Percentiles rank a stretch among this genome's conserved stretches.
Evolutionary conservation across 2,797 vertebrate species (phyloP).

Genomic region (Xyrichtys novacula): DNA sequence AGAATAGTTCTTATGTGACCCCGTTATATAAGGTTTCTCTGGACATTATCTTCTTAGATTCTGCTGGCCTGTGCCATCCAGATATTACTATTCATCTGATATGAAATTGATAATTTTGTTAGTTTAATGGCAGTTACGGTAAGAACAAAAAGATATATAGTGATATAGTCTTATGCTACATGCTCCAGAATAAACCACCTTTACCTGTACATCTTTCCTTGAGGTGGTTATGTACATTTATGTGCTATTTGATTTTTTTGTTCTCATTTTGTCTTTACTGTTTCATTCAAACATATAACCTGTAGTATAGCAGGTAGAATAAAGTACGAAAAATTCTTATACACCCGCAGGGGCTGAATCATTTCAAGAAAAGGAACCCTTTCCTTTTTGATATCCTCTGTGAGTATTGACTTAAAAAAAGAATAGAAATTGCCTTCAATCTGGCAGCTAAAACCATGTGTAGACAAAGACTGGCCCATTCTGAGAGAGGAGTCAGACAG

Average conservation of each 20-base stretch:
- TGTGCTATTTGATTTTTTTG: background rate
- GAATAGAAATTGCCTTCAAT: conserved; percentile 50
- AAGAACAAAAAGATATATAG: background rate
- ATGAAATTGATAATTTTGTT: conserved; percentile 13
- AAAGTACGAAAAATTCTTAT: background rate
- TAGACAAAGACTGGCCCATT: conserved; percentile 71
- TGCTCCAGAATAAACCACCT: background rate
- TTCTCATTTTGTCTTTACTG: background rate
- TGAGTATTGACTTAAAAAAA: conserved; percentile 46
- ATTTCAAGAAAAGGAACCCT: conserved; percentile 27
- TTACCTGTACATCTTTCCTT: background rate
- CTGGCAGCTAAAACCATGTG: conserved; percentile 56
- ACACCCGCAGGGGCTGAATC: background rate
- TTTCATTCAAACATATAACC: background rate
- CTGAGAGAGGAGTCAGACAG: conserved; percentile 74
- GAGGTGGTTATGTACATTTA: background rate
- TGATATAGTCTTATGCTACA: background rate
- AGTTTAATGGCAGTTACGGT: background rate
- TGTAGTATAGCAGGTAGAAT: background rate
- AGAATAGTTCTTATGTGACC: background rate
- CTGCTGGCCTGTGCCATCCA: background rate
- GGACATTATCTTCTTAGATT: background rate
- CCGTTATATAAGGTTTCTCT: conserved; percentile 7
- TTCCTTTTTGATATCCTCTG: conserved; percentile 40
- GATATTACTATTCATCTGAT: conserved; percentile 1